Percentiles rank a stretch among this genome's conserved stretches.
Conservation (phyloP, 37 sponge, comb jelly and placozoan species). For the Chondrosia reniformis region DNA sequence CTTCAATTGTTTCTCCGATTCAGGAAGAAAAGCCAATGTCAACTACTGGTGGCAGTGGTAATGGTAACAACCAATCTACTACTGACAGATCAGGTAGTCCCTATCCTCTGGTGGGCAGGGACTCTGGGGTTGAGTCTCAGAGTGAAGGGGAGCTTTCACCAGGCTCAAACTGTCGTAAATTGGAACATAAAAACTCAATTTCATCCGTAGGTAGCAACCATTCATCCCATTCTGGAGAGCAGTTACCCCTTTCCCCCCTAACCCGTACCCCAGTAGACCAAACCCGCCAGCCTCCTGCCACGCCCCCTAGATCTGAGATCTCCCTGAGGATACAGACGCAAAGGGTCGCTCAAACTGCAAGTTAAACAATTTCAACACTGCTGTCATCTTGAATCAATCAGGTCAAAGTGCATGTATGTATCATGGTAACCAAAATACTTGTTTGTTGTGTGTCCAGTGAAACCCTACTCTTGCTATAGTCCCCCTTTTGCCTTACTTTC, state of each 20-base stretch:
- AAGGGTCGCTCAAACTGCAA: constrained; percentile 11
- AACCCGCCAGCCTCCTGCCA: constrained; percentile 28
- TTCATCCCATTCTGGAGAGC: not conserved
- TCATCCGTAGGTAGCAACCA: constrained; percentile 27
- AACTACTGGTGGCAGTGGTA: not conserved
- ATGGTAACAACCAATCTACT: not conserved
- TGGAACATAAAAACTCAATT: constrained; percentile 35
- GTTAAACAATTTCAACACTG: no score
- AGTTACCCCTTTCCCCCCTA: not conserved
- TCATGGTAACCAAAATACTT: no score
- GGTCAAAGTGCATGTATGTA: no score
- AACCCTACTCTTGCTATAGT: no score
- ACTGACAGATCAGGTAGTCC: not conserved
- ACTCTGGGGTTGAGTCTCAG: constrained; percentile 10
- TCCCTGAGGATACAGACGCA: constrained; percentile 34
- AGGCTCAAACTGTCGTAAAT: not conserved
- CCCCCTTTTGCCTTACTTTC: no score
- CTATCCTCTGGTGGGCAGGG: not conserved
- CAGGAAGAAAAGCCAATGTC: not conserved
- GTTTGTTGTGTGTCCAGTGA: no score
- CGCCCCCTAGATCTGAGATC: constrained; percentile 58
- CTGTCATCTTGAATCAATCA: no score
- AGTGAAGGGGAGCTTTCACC: constrained; percentile 17
- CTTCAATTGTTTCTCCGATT: not conserved
- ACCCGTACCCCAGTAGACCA: not conserved